These are phyloP conservation scores for Dissostichus mawsoni DNA, from an alignment of 2,113 vertebrate genomes.

Conservation along the genomic window DNA sequence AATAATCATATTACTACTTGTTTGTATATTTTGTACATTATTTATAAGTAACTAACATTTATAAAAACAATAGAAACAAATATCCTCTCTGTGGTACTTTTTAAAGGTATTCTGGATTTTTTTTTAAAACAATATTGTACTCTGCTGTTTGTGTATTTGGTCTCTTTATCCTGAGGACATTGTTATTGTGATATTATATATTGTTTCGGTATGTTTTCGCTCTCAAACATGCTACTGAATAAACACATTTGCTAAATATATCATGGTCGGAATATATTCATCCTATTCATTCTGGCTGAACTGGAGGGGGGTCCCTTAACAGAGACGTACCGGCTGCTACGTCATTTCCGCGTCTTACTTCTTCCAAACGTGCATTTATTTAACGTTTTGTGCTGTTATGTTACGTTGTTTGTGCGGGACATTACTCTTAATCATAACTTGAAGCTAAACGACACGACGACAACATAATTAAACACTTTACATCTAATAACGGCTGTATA, in stretches of 20 bases:
- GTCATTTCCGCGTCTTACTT: slow-evolving; percentile 20
- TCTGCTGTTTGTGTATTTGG: too few species aligned
- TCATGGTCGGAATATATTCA: background rate
- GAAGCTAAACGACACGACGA: too few species aligned
- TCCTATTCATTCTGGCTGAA: background rate
- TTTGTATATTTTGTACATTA: too few species aligned
- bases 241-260: background rate
- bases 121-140: too few species aligned
- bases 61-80: too few species aligned
- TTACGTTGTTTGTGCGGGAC: background rate
- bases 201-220: background rate
- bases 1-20: too few species aligned
- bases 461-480: background rate
- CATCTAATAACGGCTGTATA: too few species aligned
- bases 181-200: background rate
- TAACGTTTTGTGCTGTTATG: background rate
- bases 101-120: too few species aligned
- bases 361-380: background rate
- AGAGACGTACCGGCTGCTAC: background rate
- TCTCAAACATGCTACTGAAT: background rate
- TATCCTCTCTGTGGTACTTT: too few species aligned
- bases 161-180: background rate
- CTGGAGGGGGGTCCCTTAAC: background rate
- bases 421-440: background rate
- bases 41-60: too few species aligned